A percentile compares a stretch with the other conserved stretches of the same genome.
Conservation (phyloP, 1,140 invertebrate species). For the Phortica variegata region DNA sequence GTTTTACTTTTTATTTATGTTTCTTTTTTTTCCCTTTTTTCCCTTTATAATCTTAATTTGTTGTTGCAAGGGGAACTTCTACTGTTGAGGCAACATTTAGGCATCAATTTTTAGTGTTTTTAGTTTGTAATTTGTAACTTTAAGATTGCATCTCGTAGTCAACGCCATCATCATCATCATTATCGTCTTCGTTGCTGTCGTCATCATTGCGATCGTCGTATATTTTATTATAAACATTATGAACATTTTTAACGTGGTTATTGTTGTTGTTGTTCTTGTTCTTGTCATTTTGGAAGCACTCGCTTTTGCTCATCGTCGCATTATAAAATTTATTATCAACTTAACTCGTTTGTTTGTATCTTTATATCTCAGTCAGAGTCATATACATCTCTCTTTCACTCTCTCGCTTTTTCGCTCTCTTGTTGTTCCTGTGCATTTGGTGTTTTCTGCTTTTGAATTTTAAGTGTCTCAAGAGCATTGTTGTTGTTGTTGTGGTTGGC, state of each 20-base stretch:
- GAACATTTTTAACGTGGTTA: too few relatives aligned
- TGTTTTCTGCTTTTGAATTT: too few relatives aligned
- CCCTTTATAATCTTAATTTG: not conserved
- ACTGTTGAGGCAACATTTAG: slow-evolving; percentile 22
- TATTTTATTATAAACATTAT: too few relatives aligned
- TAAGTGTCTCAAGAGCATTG: too few relatives aligned
- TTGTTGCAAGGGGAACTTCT: not conserved
- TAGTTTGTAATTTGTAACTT: slow-evolving; percentile 52
- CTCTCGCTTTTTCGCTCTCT: slow-evolving; percentile 15
- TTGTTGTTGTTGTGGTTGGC: too few relatives aligned
- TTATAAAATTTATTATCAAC: slow-evolving; percentile 51
- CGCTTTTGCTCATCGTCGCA: slow-evolving; percentile 37
- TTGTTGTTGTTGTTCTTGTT: slow-evolving; percentile 6
- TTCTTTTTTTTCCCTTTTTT: slow-evolving; percentile 14
- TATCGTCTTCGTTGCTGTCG: too few relatives aligned
- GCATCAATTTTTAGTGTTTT: slow-evolving; percentile 50
- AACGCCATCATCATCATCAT: too few relatives aligned
- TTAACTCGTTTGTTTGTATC: too few relatives aligned
- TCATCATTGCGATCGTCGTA: too few relatives aligned
- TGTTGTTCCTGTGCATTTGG: slow-evolving; percentile 6
- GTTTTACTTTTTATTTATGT: too few relatives aligned
- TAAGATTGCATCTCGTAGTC: too few relatives aligned
- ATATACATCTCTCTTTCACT: slow-evolving; percentile 22
- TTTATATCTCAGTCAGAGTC: too few relatives aligned
- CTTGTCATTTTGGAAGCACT: slow-evolving; percentile 16